phyloP scores from a whole-genome alignment of 2,113 vertebrate species.

The Ifrita kowaldi region DNA sequence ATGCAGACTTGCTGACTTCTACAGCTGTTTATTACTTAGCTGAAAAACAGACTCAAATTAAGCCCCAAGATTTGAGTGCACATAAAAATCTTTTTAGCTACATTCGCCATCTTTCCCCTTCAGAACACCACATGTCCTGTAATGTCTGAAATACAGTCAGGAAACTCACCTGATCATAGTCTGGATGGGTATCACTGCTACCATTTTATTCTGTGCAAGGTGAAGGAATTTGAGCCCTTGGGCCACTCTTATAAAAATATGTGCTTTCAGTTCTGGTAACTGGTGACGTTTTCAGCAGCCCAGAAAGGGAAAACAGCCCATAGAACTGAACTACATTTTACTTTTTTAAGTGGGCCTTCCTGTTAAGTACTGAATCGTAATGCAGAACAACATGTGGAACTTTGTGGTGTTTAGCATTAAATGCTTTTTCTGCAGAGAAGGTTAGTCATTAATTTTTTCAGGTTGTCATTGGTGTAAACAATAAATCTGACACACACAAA shows the following conservation, averaged over 20 bases:
- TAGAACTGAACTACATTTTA: not conserved
- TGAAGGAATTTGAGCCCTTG: not conserved
- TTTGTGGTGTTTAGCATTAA: not conserved
- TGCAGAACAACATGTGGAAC: not conserved
- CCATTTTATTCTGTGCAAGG: not conserved
- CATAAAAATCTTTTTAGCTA: not conserved
- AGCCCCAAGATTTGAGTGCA: not conserved
- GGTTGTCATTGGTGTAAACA: not conserved
- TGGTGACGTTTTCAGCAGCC: not conserved
- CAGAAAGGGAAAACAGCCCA: not conserved
- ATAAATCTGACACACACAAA: not conserved
- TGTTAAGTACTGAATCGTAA: not conserved
- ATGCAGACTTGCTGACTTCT: not conserved
- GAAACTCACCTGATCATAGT: not conserved
- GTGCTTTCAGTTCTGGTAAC: not conserved
- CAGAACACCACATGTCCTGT: not conserved
- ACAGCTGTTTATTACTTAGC: not conserved
- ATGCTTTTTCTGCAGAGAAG: not conserved
- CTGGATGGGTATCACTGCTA: not conserved
- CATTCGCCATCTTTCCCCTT: not conserved
- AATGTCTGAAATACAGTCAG: not conserved
- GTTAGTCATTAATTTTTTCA: not conserved
- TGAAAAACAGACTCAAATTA: not conserved
- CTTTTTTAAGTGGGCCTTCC: not conserved
- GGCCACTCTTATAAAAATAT: not conserved